Percentiles rank a stretch among this genome's conserved stretches.
phyloP scores from a whole-genome alignment of 2,113 vertebrate species.

The Sinocyclocheilus maitianheensis region DNA sequence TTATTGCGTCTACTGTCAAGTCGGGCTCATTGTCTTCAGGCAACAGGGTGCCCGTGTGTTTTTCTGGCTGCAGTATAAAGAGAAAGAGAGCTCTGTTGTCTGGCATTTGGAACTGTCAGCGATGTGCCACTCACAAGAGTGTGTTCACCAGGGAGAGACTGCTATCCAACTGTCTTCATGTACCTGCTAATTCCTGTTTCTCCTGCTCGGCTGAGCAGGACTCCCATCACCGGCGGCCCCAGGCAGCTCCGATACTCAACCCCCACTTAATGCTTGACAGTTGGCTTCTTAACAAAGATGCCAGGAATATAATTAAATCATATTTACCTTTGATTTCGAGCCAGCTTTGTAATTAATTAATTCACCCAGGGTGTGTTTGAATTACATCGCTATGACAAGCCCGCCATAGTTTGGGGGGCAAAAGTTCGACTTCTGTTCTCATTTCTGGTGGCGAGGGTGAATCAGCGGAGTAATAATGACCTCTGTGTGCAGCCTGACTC shows the following conservation, averaged over 20 bases:
- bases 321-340: constrained; percentile 77
- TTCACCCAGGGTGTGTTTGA: constrained; percentile 69
- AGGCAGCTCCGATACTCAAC: constrained; percentile 54
- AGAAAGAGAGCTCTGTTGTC: constrained; percentile 44
- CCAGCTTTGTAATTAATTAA: constrained; percentile 80
- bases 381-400: constrained; percentile 61
- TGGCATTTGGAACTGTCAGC: constrained; percentile 47
- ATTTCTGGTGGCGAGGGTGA: constrained; percentile 40
- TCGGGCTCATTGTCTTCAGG: constrained; percentile 41
- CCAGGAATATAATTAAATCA: constrained; percentile 77
- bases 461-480: constrained; percentile 71
- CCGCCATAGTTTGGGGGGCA: constrained; percentile 56
- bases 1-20: constrained; percentile 43
- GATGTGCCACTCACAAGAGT: constrained; percentile 51
- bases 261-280: constrained; percentile 73
- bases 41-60: constrained; percentile 25
- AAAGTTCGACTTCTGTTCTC: constrained; percentile 48
- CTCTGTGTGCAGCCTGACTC: constrained; percentile 62
- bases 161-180: constrained; percentile 41
- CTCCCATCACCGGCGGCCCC: constrained; percentile 63
- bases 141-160: constrained; percentile 43
- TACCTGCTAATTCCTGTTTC: constrained; percentile 65
- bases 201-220: constrained; percentile 54
- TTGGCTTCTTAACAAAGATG: constrained; percentile 79
- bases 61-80: constrained; percentile 29